A percentile compares a stretch with the other conserved stretches of the same genome.
phyloP scores from a whole-genome alignment of 2,888 invertebrate genomes.

The Leucophenga maculata region DNA sequence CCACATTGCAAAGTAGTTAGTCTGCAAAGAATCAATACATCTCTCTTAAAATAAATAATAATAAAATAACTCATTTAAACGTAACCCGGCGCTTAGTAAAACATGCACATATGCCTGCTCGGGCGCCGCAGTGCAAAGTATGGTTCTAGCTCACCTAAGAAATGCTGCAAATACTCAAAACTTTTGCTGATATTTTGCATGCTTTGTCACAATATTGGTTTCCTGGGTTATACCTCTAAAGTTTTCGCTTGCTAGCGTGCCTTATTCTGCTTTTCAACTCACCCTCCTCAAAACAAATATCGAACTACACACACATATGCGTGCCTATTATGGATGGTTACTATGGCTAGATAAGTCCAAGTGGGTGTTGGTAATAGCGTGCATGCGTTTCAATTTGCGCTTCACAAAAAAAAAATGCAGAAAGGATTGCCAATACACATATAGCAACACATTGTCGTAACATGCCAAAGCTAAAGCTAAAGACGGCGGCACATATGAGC shows the following conservation, averaged over 20 bases:
- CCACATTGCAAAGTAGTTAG: too few relatives aligned
- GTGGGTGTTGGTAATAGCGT: conserved; percentile 44
- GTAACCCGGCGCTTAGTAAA: too few relatives aligned
- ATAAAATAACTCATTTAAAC: too few relatives aligned
- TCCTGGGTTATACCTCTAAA: too few relatives aligned
- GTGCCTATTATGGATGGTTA: conserved; percentile 50
- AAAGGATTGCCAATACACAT: conserved; percentile 14
- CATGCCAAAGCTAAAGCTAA: conserved; percentile 45
- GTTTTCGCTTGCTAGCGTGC: background rate
- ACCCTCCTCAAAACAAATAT: conserved; percentile 7
- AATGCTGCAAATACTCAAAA: too few relatives aligned
- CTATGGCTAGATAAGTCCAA: conserved; percentile 50
- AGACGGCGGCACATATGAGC: background rate
- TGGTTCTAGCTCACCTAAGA: too few relatives aligned
- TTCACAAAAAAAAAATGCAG: background rate
- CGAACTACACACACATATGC: conserved; percentile 47
- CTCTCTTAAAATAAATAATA: too few relatives aligned
- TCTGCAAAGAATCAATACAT: too few relatives aligned
- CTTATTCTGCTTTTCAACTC: background rate
- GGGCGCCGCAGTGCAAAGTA: too few relatives aligned
- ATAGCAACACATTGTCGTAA: background rate
- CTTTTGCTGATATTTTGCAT: background rate
- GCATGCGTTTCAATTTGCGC: conserved; percentile 29
- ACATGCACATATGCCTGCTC: too few relatives aligned
- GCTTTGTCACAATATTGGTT: background rate